Percentiles rank a stretch among this genome's conserved stretches.
Conservation (phyloP, 2,888 invertebrate genomes). For the Unio pictorum region DNA sequence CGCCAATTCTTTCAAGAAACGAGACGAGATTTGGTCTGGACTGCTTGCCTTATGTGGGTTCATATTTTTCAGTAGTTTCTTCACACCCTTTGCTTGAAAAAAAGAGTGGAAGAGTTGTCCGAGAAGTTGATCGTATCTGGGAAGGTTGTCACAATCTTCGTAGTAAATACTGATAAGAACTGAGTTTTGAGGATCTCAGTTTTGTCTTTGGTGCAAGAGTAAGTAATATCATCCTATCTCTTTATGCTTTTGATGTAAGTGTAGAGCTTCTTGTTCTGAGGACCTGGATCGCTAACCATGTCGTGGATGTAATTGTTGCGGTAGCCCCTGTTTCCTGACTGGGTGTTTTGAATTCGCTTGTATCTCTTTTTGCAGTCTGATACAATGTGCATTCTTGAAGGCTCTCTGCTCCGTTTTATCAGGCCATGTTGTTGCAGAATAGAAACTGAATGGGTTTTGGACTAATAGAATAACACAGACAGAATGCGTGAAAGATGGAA, state of each 20-base stretch:
- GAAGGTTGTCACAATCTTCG: no score
- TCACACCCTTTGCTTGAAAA: background rate
- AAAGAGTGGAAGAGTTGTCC: background rate
- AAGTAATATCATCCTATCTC: background rate
- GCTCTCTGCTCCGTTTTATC: background rate
- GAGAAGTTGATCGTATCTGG: no score
- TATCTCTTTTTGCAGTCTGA: background rate
- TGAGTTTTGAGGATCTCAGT: conserved; percentile 2
- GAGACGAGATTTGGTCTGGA: conserved; percentile 13
- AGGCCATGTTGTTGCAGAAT: background rate
- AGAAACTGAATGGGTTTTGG: no score
- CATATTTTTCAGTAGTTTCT: conserved; percentile 9
- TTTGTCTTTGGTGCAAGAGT: conserved; percentile 1
- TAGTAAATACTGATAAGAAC: background rate
- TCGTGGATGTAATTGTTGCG: conserved; percentile 1
- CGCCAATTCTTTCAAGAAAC: conserved; percentile 17
- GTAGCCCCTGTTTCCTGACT: background rate
- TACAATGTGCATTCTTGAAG: background rate
- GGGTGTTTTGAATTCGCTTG: conserved; percentile 1
- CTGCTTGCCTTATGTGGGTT: conserved; percentile 19
- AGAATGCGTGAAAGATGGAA: no score
- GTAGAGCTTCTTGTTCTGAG: background rate
- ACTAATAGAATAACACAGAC: no score
- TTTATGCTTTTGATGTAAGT: background rate
- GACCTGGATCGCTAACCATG: background rate